Percentiles rank a stretch among this genome's conserved stretches.
Conservation (phyloP, 30 jellyfish, hydroid and myxozoan species). For the Nemopilema nomurai region DNA sequence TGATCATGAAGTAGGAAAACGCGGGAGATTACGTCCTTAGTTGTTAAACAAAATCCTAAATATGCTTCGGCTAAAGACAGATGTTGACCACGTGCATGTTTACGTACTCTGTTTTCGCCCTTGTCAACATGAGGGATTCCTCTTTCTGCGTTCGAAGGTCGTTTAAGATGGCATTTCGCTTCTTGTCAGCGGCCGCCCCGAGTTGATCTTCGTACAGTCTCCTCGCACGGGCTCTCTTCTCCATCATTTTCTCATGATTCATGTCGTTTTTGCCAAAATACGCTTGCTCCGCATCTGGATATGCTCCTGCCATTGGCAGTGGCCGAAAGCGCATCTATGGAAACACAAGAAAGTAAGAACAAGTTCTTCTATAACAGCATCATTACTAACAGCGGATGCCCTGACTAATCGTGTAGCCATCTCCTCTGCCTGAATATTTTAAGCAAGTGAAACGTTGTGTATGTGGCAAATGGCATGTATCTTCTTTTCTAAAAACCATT, state of each 20-base stretch:
- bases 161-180: constrained; percentile 53
- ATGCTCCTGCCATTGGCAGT: constrained; percentile 74
- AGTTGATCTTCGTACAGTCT: constrained; percentile 79
- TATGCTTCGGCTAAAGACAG: too few species aligned
- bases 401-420: too few species aligned
- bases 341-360: not conserved
- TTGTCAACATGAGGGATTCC: constrained; percentile 74
- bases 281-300: constrained; percentile 83
- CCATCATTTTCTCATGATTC: constrained; percentile 65
- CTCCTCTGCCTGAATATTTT: not conserved
- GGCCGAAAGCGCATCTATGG: constrained; percentile 60
- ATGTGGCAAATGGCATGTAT: too few species aligned
- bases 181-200: constrained; percentile 79
- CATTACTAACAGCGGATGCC: too few species aligned
- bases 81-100: too few species aligned
- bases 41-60: too few species aligned
- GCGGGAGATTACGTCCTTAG: too few species aligned
- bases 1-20: too few species aligned
- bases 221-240: constrained; percentile 66
- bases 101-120: constrained; percentile 86
- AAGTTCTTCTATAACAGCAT: too few species aligned
- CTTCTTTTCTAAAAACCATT: too few species aligned
- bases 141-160: constrained; percentile 68
- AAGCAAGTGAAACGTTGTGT: too few species aligned
- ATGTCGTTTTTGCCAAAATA: constrained; percentile 75